phyloP scores from a whole-genome alignment of 2,888 invertebrate species.

The Cheiracanthium punctorium region DNA sequence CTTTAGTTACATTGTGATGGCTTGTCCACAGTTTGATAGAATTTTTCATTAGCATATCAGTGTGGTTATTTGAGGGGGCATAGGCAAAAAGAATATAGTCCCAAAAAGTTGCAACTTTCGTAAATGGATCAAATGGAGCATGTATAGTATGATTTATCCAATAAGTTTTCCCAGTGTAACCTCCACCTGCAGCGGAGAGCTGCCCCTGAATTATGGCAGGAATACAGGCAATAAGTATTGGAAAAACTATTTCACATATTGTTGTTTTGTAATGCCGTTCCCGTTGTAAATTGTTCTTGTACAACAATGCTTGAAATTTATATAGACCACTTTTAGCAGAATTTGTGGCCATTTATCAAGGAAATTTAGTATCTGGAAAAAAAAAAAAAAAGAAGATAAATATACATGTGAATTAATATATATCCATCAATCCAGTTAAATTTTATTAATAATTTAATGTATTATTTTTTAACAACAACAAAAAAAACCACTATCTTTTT shows the following conservation, averaged over 20 bases:
- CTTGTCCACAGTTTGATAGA: constrained; percentile 3
- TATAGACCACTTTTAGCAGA: no score
- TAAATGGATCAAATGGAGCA: constrained; percentile 17
- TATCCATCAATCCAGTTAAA: no score
- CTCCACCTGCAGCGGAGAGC: neutral
- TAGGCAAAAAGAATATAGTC: neutral
- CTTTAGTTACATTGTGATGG: neutral
- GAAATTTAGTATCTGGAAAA: no score
- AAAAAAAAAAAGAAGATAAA: no score
- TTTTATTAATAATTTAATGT: no score
- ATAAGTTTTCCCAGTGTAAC: neutral
- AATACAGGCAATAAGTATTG: constrained; percentile 35
- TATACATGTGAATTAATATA: no score
- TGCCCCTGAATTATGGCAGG: constrained; percentile 24
- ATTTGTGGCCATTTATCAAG: no score
- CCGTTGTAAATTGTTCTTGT: constrained; percentile 45
- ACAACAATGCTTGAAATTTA: no score
- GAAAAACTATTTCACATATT: constrained; percentile 50
- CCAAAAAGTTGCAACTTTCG: neutral
- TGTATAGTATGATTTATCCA: constrained; percentile 7
- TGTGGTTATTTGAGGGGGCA: neutral
- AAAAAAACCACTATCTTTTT: no score
- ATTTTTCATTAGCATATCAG: constrained; percentile 18
- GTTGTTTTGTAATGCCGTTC: constrained; percentile 53
- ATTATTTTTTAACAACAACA: no score